Conservation (phyloP, 2,113 vertebrate genomes). For the Coreoperca whiteheadi region DNA sequence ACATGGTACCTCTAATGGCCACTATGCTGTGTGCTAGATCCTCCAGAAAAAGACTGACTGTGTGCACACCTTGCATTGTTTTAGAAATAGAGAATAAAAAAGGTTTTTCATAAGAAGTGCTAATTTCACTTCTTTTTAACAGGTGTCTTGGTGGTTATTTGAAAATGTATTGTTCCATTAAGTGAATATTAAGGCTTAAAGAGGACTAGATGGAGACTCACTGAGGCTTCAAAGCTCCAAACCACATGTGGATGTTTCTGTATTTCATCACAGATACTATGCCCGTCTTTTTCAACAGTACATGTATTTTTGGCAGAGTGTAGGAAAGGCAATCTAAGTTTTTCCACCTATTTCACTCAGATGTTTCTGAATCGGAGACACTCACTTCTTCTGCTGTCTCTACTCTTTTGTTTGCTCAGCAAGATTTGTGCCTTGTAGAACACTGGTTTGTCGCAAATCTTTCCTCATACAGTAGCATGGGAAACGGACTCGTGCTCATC, state of each 20-base stretch:
- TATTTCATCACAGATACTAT: not conserved
- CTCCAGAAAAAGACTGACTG: conserved; percentile 3
- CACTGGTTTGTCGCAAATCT: not conserved
- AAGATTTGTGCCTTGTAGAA: not conserved
- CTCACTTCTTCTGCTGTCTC: conserved; percentile 17
- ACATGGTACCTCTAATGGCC: conserved; percentile 8
- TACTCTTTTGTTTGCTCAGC: not conserved
- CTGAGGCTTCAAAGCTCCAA: not conserved
- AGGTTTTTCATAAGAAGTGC: not conserved
- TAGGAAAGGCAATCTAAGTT: not conserved
- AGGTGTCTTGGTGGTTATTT: conserved; percentile 16
- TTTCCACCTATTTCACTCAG: conserved; percentile 3
- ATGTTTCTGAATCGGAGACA: conserved; percentile 15
- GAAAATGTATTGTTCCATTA: conserved; percentile 8
- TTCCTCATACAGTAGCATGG: not conserved
- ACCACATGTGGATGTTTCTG: conserved; percentile 14
- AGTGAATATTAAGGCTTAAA: not conserved
- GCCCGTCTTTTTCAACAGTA: not conserved
- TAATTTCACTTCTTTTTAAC: conserved; percentile 18
- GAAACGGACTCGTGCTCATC: not conserved
- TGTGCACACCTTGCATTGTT: not conserved
- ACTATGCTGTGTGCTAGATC: conserved; percentile 3
- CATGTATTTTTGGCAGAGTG: conserved; percentile 3
- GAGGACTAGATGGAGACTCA: not conserved
- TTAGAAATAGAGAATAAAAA: not conserved